Evolutionary conservation across 2,888 invertebrate species (phyloP), one percentile per base, ranked within the genome.

Genomic region (Dicranocentrus wangi): DNA sequence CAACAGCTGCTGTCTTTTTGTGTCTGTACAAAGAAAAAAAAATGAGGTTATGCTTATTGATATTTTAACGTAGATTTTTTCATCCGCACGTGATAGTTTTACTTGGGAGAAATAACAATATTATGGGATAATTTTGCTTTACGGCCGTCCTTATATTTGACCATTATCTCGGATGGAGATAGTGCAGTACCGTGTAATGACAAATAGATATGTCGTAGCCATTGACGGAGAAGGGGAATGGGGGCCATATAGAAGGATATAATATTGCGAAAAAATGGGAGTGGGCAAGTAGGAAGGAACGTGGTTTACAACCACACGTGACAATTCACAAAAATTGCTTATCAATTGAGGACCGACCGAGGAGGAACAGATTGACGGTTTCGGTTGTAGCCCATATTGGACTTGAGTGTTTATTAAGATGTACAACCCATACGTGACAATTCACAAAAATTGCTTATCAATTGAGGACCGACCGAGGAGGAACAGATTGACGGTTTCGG

Each of bases 61-160:
- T 10, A 10, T 15, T 47, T 47, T 3, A 3, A n/a, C n/a, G 15
- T 39, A 39, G 39, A 8, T 39, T n/a, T 47, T 3, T 15, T 47
- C 15, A 32, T 10, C 47, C 2, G 47, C 47, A 47, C 15, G 15
- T 10, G n/a, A 47, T 47, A n/a, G 47, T 47, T 47, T 47, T n/a
- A 3, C 47, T n/a, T n/a, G 10, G 5, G 15, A 47, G 10, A 55
- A 55, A 55, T 55, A 55, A 55, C 25, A 25, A 55, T 55, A 55
- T 55, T 55, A 25, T 55, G 15, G 25, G 55, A 55, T 23, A 25
- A 55, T 23, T 61, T 61, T 61, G 21, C 55, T 61, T 61, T 32
- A 61, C 19, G 28, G 19, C 61, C 15, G 47, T 47, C 7, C 15
- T 47, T 47, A 47, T 3, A 15, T 47, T n/a, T 47, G 3, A 32